Conservation (phyloP, 2,888 invertebrate genomes). For the Melanchra persicariae region DNA sequence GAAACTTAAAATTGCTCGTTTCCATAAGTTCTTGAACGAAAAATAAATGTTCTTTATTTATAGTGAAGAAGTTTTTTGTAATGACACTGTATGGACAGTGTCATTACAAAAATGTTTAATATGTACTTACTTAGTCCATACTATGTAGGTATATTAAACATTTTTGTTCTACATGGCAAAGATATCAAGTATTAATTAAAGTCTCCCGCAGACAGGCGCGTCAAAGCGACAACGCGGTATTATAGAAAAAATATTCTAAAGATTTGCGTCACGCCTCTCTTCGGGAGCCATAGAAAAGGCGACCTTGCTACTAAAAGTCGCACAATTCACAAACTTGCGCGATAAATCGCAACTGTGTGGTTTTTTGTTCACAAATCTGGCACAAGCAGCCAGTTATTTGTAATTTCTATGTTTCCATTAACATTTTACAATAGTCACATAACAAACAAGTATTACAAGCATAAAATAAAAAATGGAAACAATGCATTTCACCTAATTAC, state of each 20-base stretch:
- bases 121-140: too few species aligned
- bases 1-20: too few species aligned
- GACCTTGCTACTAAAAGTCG: neutral
- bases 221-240: neutral
- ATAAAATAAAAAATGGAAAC: conserved; percentile 32
- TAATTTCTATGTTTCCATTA: conserved; percentile 15
- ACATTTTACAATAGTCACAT: conserved; percentile 2
- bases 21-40: too few species aligned
- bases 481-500: conserved; percentile 59
- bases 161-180: too few species aligned
- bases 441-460: conserved; percentile 10
- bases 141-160: too few species aligned
- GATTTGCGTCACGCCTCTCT: too few species aligned
- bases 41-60: too few species aligned
- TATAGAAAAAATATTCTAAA: too few species aligned
- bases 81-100: too few species aligned
- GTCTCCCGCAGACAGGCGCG: neutral
- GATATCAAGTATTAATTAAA: too few species aligned
- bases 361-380: neutral
- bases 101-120: too few species aligned
- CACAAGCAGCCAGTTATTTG: conserved; percentile 4
- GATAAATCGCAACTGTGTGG: neutral
- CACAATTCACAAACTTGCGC: neutral
- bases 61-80: too few species aligned
- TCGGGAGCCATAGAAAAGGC: neutral